phyloP scores from a whole-genome alignment of 2,797 vertebrate species.

The Cyclura pinguis region DNA sequence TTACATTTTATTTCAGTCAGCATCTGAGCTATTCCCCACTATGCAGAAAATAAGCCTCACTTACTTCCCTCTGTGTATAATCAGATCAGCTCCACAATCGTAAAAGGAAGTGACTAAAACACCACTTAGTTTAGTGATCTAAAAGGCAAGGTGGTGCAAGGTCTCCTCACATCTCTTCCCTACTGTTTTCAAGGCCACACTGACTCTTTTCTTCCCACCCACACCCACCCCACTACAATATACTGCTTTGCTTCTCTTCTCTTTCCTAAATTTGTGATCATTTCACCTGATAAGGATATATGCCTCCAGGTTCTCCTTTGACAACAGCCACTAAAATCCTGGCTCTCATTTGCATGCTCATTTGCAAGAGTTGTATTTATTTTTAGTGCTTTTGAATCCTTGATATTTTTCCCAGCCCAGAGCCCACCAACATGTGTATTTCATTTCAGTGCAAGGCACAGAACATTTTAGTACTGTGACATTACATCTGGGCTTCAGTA shows the following conservation, averaged over 20 bases:
- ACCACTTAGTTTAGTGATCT: background rate
- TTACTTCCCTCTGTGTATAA: constrained; percentile 21
- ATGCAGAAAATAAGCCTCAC: constrained; percentile 22
- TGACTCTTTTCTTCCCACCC: background rate
- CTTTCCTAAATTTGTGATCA: background rate
- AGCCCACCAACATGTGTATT: background rate
- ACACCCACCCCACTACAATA: background rate
- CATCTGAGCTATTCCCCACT: background rate
- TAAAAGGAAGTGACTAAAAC: constrained; percentile 12
- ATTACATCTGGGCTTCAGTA: background rate
- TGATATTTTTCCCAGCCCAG: background rate
- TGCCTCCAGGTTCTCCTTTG: background rate
- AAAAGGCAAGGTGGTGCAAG: background rate
- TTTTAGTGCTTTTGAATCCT: background rate
- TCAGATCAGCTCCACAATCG: constrained; percentile 2
- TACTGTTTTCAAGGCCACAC: constrained; percentile 3
- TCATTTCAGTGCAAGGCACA: background rate
- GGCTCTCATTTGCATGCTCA: background rate
- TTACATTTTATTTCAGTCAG: background rate
- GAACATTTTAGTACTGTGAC: background rate
- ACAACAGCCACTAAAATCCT: background rate
- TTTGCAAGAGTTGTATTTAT: background rate
- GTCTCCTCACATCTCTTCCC: background rate
- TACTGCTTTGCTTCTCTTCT: background rate
- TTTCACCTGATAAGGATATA: background rate